Evolutionary conservation across 1,140 invertebrate genomes (phyloP).

Genomic region (Micrasema longulum): DNA sequence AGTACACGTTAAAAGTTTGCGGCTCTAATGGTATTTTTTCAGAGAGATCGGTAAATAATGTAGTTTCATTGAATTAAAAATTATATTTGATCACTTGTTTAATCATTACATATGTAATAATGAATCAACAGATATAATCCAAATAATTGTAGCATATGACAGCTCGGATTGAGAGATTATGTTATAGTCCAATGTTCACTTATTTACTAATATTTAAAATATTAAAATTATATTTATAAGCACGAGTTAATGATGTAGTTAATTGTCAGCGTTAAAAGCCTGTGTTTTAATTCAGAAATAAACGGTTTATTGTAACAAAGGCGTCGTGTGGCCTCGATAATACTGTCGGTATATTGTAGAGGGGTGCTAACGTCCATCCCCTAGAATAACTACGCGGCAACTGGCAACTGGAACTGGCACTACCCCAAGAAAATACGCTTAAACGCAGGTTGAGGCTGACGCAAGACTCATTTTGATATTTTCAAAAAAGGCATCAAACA

Average conservation of each 20-base stretch:
- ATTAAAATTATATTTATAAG: neutral
- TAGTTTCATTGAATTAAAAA: too few relatives aligned
- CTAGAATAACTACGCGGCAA: constrained; percentile 4
- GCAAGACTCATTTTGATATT: neutral
- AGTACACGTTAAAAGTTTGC: too few relatives aligned
- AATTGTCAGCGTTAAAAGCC: constrained; percentile 58
- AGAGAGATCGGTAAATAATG: too few relatives aligned
- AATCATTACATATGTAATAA: too few relatives aligned
- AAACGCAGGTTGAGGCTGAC: neutral
- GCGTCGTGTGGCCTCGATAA: constrained; percentile 28
- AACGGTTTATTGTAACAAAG: constrained; percentile 16
- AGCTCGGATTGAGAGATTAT: constrained; percentile 6
- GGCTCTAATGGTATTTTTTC: too few relatives aligned
- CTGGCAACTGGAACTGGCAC: constrained; percentile 5
- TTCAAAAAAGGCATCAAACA: too few relatives aligned
- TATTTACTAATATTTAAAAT: too few relatives aligned
- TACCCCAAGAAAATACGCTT: constrained; percentile 4
- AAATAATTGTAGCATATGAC: constrained; percentile 1
- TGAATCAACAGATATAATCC: too few relatives aligned
- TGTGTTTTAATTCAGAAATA: constrained; percentile 16
- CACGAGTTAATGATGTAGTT: constrained; percentile 51
- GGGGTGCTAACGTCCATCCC: constrained; percentile 25
- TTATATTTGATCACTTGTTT: too few relatives aligned
- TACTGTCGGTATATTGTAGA: constrained; percentile 13
- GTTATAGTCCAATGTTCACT: too few relatives aligned